Base-by-base conservation (phyloP, 1,140 invertebrate species). In the Camponotus pennsylvanicus region DNA sequence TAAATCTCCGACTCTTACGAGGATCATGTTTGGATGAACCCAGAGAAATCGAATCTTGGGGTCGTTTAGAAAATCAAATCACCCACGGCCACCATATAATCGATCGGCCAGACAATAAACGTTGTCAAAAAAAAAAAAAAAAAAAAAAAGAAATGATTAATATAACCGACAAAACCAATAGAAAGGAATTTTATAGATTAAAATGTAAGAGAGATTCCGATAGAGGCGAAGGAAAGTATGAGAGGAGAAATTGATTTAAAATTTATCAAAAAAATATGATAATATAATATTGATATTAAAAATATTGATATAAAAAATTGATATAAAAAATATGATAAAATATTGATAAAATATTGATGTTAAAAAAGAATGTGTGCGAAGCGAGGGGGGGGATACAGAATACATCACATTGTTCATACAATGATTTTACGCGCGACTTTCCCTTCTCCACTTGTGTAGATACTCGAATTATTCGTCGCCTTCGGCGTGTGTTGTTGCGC, bases 1-100 rank as follows among this genome's bases (percentile, higher is more conserved):
- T 94, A 93, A 93, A 94, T 94, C 92, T 92, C 83, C 9, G 32
- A 7, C 84, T 70, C 79, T 91, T 92, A 93, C 79, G 76, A 89
- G 91, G 92, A 87, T 93, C 92, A 92, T 91, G 88, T 92, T 93
- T 92, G 86, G 70, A 89, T 70, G 88, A 91, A 89, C 90, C 77
- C 75, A 52, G 88, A 86, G 80, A 49, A 77, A 79, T 87, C 85
- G 88, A 52, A 11, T 21, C 37, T 63, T 85, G 66, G 66, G 77
- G 88, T 90, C 89, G 86, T 90, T 85, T 88, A 63, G 84, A 76
- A 79, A 86, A 90, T 86, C 86, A 71, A 84, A 61, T 73, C 66
- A 57, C 18, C 49, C 13, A 52, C 52, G 57, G 4, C 34, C 21
- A 18, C 45, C 49, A 69, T 52, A 52, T 6, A 13, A 61, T 70